Evolutionary conservation across 2,113 vertebrate species (phyloP).

Genomic region (Glaucidium brasilianum): DNA sequence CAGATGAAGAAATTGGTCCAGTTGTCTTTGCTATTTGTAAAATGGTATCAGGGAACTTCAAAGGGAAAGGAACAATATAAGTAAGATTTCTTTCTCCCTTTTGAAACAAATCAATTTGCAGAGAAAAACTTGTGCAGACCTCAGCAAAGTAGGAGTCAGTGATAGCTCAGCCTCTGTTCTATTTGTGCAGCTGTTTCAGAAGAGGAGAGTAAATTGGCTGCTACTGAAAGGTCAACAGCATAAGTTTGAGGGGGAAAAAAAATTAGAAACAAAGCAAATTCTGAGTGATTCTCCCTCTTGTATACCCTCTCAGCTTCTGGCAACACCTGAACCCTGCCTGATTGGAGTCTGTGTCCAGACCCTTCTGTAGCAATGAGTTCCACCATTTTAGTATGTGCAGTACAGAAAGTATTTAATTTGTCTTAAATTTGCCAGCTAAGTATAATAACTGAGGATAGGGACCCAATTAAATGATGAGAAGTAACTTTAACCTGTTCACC

Average conservation of each 20-base stretch:
- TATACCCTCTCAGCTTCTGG: neutral
- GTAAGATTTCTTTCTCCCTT: neutral
- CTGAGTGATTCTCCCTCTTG: neutral
- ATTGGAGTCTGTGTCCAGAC: neutral
- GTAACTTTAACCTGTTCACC: neutral
- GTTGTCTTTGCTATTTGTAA: conserved; percentile 60
- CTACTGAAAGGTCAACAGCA: neutral
- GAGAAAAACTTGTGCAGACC: neutral
- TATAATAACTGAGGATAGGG: neutral
- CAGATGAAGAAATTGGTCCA: neutral
- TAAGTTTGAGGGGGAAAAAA: neutral
- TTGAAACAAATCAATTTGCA: neutral
- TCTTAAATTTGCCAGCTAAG: neutral
- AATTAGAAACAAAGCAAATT: neutral
- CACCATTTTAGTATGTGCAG: neutral
- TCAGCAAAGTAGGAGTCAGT: neutral
- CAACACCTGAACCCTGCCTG: neutral
- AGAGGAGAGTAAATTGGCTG: neutral
- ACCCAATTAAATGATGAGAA: neutral
- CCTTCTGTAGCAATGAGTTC: neutral
- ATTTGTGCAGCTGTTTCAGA: neutral
- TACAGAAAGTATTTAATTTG: neutral
- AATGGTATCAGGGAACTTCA: conserved; percentile 72
- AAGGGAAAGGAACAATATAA: conserved; percentile 5
- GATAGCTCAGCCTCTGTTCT: neutral